Evolutionary conservation across 2,113 vertebrate species (phyloP).

Genomic region (Archocentrus centrarchus): DNA sequence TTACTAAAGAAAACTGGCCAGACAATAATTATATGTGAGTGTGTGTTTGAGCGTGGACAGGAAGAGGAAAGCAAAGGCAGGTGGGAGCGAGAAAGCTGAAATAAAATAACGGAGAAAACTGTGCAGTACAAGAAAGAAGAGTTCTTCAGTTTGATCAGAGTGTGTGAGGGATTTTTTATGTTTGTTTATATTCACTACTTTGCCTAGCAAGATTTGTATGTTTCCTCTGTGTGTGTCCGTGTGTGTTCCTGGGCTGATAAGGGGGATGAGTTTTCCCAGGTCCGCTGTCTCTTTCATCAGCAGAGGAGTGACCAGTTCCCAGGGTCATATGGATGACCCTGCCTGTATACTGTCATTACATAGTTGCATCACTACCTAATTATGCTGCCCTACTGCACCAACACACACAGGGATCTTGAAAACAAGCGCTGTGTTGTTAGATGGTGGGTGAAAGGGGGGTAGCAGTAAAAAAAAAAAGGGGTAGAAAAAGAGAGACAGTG

Average conservation of each 20-base stretch:
- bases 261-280: slow-evolving; percentile 77
- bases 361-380: slow-evolving; percentile 73
- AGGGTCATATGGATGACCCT: slow-evolving; percentile 72
- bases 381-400: slow-evolving; percentile 44
- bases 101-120: not conserved
- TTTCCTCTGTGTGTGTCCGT: slow-evolving; percentile 16
- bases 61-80: not conserved
- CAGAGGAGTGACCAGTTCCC: slow-evolving; percentile 75
- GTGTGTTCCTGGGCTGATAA: slow-evolving; percentile 73
- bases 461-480: slow-evolving; percentile 38
- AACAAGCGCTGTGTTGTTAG: slow-evolving; percentile 32
- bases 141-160: slow-evolving; percentile 19
- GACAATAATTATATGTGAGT: not conserved
- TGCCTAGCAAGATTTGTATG: slow-evolving; percentile 19
- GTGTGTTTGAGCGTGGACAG: not conserved
- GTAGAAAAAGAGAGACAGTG: not conserved
- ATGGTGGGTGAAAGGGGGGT: slow-evolving; percentile 33
- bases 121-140: not conserved
- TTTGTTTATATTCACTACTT: slow-evolving; percentile 35
- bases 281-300: slow-evolving; percentile 77
- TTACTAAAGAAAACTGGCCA: not conserved
- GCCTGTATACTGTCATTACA: slow-evolving; percentile 73
- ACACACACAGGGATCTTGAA: slow-evolving; percentile 12
- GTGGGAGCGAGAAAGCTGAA: not conserved
- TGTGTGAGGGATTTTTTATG: not conserved